A percentile compares a stretch with the other conserved stretches of the same genome.
These are phyloP conservation scores for Drosophila cognata DNA, from an alignment of 2,888 invertebrate species.

Conservation along the genomic window DNA sequence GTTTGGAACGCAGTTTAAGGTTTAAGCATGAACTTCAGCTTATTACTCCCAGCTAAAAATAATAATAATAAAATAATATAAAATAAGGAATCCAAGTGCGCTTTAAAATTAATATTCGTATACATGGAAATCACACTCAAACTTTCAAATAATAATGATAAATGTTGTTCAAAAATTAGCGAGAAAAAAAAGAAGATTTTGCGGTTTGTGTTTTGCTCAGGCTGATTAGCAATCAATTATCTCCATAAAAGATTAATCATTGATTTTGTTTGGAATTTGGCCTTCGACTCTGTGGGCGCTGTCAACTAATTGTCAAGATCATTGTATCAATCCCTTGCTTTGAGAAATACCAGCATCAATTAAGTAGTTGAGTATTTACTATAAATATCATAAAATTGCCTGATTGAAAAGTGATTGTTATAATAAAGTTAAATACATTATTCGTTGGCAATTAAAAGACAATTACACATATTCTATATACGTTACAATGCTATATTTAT, in stretches of 20 bases:
- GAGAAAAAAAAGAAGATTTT: background rate
- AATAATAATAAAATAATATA: background rate
- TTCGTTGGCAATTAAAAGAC: constrained; percentile 11
- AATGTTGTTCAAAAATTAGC: background rate
- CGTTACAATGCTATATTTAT: background rate
- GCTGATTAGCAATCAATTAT: constrained; percentile 15
- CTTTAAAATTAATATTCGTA: background rate
- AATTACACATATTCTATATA: constrained; percentile 5
- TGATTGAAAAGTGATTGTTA: constrained; percentile 25
- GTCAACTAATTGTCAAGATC: constrained; percentile 3
- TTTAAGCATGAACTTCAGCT: background rate
- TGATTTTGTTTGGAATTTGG: background rate
- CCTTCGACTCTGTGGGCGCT: constrained; percentile 1
- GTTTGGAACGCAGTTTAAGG: background rate
- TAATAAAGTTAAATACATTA: constrained; percentile 5
- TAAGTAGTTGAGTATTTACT: background rate
- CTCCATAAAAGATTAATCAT: constrained; percentile 2
- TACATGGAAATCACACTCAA: background rate
- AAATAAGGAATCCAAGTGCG: background rate
- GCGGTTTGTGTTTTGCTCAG: background rate
- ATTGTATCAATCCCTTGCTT: constrained; percentile 6
- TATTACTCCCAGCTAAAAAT: constrained; percentile 1
- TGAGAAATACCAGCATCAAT: background rate
- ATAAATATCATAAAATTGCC: constrained; percentile 7
- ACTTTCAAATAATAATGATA: background rate